Percentiles rank a stretch among this genome's conserved stretches.
Conservation (phyloP, 1,140 invertebrate genomes). For the Araneus ventricosus region DNA sequence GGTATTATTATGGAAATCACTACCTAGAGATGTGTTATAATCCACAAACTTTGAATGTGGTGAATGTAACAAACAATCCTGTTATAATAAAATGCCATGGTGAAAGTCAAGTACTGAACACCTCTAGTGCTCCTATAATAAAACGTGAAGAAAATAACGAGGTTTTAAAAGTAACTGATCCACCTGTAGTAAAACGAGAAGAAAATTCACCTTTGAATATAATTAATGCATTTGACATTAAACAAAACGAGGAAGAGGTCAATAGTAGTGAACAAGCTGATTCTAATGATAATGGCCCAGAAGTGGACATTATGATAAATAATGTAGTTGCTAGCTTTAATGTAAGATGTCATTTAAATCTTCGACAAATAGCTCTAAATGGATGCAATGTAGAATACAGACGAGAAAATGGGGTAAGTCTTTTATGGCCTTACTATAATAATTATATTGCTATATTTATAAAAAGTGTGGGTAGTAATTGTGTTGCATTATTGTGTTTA, state of each 20-base stretch:
- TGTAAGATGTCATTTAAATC: conserved; percentile 97
- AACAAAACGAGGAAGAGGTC: conserved; percentile 3
- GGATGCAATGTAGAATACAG: conserved; percentile 97
- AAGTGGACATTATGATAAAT: conserved; percentile 95
- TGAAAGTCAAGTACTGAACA: not conserved
- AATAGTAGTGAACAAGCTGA: conserved; percentile 31
- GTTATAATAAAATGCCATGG: conserved; percentile 47
- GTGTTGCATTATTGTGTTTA: too few species aligned
- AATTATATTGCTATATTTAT: not conserved
- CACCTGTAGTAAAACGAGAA: conserved; percentile 7
- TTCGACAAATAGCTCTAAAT: conserved; percentile 94
- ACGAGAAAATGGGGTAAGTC: conserved; percentile 92
- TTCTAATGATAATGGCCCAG: conserved; percentile 68
- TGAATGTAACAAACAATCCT: conserved; percentile 37
- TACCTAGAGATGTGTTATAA: conserved; percentile 38
- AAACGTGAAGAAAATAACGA: conserved; percentile 29
- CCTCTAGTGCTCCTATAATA: not conserved
- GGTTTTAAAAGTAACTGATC: conserved; percentile 15
- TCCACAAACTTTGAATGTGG: conserved; percentile 55
- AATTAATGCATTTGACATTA: not conserved
- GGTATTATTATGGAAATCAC: conserved; percentile 46
- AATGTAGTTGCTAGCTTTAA: conserved; percentile 99
- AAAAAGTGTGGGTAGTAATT: too few species aligned
- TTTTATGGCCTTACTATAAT: not conserved
- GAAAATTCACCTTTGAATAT: not conserved